Percentiles rank a stretch among this genome's conserved stretches.
Evolutionary conservation across 2,113 vertebrate genomes (phyloP).

Genomic region (Oxyura jamaicensis): DNA sequence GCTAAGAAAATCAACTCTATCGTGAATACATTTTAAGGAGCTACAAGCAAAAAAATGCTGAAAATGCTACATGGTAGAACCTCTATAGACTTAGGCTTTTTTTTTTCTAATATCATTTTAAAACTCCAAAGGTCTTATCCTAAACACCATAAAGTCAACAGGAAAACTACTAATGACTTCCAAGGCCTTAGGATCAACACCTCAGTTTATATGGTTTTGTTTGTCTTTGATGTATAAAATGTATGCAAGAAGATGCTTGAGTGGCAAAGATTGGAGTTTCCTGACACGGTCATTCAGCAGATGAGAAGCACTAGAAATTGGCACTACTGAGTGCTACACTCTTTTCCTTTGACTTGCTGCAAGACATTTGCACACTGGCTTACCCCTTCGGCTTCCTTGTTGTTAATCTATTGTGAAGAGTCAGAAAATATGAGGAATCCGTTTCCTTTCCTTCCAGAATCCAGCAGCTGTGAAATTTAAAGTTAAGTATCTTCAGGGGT

Average conservation of each 20-base stretch:
- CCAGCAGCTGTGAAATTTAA: slow-evolving; percentile 21
- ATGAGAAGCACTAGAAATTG: not conserved
- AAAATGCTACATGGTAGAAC: not conserved
- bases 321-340: not conserved
- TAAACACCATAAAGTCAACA: not conserved
- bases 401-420: not conserved
- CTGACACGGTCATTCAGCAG: not conserved
- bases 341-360: not conserved
- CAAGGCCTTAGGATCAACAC: not conserved
- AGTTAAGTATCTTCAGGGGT: not conserved
- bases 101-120: not conserved
- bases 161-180: not conserved
- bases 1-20: not conserved
- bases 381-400: not conserved
- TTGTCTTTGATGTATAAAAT: not conserved
- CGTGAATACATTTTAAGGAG: not conserved
- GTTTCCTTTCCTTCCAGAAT: not conserved
- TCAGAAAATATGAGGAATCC: not conserved
- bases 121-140: not conserved
- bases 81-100: not conserved
- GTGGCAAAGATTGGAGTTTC: not conserved
- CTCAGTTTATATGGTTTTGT: not conserved
- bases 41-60: not conserved
- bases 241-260: not conserved
- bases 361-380: not conserved